phyloP scores from a whole-genome alignment of 2,888 invertebrate species.

The Syrista parreyssii region DNA sequence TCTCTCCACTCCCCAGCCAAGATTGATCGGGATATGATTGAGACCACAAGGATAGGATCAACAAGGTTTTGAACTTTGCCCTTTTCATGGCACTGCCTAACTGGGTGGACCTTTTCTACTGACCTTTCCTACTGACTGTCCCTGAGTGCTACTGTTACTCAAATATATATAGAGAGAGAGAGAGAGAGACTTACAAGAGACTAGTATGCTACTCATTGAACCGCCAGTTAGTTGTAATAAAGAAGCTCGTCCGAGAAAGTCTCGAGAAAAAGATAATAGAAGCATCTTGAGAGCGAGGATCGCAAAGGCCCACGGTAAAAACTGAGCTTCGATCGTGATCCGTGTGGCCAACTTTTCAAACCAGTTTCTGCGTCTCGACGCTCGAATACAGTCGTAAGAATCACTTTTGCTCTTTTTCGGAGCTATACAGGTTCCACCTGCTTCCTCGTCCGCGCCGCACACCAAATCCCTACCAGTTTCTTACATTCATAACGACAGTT shows the following conservation, averaged over 20 bases:
- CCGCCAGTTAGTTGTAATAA: not conserved
- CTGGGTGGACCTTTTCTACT: not conserved
- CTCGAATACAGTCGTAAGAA: conserved; percentile 17
- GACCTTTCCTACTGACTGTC: not conserved
- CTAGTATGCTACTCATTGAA: not conserved
- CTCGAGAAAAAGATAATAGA: conserved; percentile 4
- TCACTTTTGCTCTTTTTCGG: conserved; percentile 23
- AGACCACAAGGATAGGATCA: not conserved
- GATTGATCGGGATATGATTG: not conserved
- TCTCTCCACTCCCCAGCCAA: not conserved
- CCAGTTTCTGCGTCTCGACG: conserved; percentile 19
- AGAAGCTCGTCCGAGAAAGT: not conserved
- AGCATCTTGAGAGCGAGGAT: not conserved
- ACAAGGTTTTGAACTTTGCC: not conserved
- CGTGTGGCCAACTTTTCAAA: conserved; percentile 26
- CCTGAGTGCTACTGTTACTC: not conserved
- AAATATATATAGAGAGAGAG: too few species aligned
- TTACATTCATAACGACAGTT: conserved; percentile 2
- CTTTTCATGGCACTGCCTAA: not conserved
- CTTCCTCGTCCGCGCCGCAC: not conserved
- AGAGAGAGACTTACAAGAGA: too few species aligned
- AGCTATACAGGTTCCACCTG: not conserved
- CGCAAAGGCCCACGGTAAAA: conserved; percentile 10
- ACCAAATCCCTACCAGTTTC: conserved; percentile 13
- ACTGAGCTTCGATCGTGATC: conserved; percentile 21